phyloP scores from a whole-genome alignment of 2,113 vertebrate species.

The Corydoras maculifer region DNA sequence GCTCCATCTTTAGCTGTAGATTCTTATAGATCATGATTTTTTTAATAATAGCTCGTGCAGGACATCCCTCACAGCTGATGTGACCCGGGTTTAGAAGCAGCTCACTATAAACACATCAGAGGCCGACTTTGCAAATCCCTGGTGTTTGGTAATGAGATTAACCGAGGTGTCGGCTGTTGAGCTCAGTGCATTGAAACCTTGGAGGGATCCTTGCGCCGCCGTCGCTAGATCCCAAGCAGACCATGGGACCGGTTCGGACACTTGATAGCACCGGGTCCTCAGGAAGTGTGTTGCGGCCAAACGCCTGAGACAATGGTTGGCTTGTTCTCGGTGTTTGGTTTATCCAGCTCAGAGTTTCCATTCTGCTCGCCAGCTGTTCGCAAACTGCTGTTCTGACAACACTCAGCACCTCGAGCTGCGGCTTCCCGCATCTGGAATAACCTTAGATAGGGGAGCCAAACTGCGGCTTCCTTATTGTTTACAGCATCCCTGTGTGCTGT shows the following conservation, averaged over 20 bases:
- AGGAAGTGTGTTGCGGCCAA: constrained; percentile 17
- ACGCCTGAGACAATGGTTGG: constrained; percentile 21
- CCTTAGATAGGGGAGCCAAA: constrained; percentile 26
- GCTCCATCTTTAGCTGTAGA: no score
- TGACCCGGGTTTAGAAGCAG: no score
- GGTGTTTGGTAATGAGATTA: no score
- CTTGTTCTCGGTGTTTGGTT: constrained; percentile 28
- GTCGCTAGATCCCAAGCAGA: background rate
- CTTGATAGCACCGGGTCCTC: constrained; percentile 14
- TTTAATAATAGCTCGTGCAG: no score
- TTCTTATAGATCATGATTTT: no score
- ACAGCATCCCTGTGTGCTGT: no score
- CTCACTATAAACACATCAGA: no score
- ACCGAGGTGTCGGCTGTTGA: no score
- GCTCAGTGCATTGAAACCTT: no score
- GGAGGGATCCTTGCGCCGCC: background rate
- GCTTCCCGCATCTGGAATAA: constrained; percentile 16
- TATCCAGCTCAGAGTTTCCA: constrained; percentile 38
- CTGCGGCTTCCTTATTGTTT: no score
- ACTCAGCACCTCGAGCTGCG: constrained; percentile 7
- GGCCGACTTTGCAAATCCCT: no score
- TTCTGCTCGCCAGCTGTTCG: constrained; percentile 27
- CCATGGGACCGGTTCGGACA: background rate
- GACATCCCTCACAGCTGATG: no score
- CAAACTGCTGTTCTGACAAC: constrained; percentile 20